Evolutionary conservation across 2,888 invertebrate genomes (phyloP).

Genomic region (Deilephila elpenor): DNA sequence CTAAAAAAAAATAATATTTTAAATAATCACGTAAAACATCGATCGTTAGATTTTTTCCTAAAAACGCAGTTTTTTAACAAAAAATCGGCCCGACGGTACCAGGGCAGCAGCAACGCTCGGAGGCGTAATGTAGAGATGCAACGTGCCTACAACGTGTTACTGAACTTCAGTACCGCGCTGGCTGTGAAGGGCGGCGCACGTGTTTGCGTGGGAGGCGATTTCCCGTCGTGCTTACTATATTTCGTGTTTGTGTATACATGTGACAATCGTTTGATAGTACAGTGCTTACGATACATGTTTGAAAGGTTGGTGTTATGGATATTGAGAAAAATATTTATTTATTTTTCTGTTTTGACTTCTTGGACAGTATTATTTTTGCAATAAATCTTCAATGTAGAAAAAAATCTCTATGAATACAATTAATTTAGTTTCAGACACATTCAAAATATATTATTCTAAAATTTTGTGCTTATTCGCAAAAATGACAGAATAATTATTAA

Average conservation of each 20-base stretch:
- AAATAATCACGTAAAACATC: neutral
- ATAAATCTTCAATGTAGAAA: neutral
- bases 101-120: constrained; percentile 61
- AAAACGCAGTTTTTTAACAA: constrained; percentile 44
- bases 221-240: constrained; percentile 36
- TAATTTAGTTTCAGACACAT: neutral
- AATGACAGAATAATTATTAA: neutral
- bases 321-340: neutral
- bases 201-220: constrained; percentile 37
- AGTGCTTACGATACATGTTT: constrained; percentile 15
- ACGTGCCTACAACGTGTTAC: constrained; percentile 50
- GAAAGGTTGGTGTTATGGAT: constrained; percentile 4
- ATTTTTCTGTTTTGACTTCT: neutral
- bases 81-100: constrained; percentile 55
- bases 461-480: too few species aligned
- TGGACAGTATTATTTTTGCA: neutral
- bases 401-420: neutral
- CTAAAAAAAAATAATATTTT: neutral
- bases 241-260: constrained; percentile 44
- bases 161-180: constrained; percentile 73
- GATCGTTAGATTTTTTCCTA: neutral
- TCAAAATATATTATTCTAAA: constrained; percentile 9
- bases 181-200: constrained; percentile 65
- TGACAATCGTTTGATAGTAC: constrained; percentile 1
- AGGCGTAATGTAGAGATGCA: constrained; percentile 64